phyloP scores from a whole-genome alignment of 2,113 vertebrate genomes.

The Cephalopterus ornatus region DNA sequence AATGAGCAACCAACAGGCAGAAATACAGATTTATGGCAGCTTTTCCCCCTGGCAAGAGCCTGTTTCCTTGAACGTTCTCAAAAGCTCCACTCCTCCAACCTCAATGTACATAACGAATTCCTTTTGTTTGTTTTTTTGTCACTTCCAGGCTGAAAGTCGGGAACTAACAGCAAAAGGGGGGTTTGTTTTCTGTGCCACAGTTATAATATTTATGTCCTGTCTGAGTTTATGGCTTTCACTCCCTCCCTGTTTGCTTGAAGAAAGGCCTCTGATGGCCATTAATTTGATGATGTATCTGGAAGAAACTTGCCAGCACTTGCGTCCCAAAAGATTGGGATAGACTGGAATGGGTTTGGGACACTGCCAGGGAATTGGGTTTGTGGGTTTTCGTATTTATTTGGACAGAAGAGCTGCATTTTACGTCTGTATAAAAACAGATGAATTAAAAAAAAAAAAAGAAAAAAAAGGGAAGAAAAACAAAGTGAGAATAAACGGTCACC shows the following conservation, averaged over 20 bases:
- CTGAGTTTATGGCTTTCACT: neutral
- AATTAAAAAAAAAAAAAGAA: neutral
- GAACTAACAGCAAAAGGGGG: slow-evolving; percentile 37
- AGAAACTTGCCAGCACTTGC: slow-evolving; percentile 14
- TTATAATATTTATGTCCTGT: neutral
- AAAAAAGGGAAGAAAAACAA: neutral
- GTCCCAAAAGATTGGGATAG: neutral
- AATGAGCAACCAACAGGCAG: slow-evolving; percentile 31
- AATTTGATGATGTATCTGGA: slow-evolving; percentile 2
- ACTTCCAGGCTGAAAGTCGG: neutral
- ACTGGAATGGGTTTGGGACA: neutral
- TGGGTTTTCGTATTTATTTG: neutral
- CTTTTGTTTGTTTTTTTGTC: slow-evolving; percentile 37
- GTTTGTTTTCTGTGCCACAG: neutral
- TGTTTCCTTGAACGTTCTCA: neutral
- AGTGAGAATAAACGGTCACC: neutral
- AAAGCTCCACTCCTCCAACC: slow-evolving; percentile 1
- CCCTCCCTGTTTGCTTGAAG: neutral
- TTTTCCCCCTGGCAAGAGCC: neutral
- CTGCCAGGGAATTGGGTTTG: neutral
- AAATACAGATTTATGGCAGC: slow-evolving; percentile 39
- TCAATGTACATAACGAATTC: slow-evolving; percentile 33
- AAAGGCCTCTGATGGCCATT: slow-evolving; percentile 4
- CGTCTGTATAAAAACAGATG: neutral
- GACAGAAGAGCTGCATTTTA: neutral